Evolutionary conservation across 2,797 vertebrate genomes (phyloP), one percentile per base, ranked within the genome.

Genomic region (Leucoraja ocellata): DNA sequence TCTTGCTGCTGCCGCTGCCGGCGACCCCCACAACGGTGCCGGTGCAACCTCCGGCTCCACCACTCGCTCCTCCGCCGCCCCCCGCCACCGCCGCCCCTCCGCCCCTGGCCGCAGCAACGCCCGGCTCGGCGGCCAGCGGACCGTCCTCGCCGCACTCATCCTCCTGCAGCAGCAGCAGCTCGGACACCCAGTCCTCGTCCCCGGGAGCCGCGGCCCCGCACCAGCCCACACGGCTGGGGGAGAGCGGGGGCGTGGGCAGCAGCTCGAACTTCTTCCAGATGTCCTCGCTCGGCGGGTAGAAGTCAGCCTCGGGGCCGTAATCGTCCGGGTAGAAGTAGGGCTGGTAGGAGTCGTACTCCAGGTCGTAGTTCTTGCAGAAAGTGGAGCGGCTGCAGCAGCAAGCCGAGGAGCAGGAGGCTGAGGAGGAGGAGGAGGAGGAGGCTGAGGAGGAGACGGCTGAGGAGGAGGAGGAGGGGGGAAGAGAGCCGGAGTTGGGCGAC

Each of bases 191-290:
- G 96, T 98, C 98, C 96, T 98, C 96, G 94, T 97, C 97, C 93
- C 11, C 93, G 93, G 65, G 93, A 93, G 0, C 96, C 96, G 36
- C 95, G 94, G 93, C 95, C 97, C 92, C 97, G 97, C 21, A 95
- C 93, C 98, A 96, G 94, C 97, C 97, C 28, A 98, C 97, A 81
- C 98, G 97, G 95, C 98, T 99, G 39, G 98, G 98, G 83, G 98
- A 98, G 94, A 98, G 97, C 84, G 98, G 98, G 94, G 98, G 98
- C 94, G 99, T 98, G 95, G 98, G 98, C 95, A 99, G 95, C 95
- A 99, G 96, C 97, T 99, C 98, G 96, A 99, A 99, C 98, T 99
- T 99, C 97, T 99, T 99, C 99, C 99, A 99, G 97, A 99, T 99
- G 98, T 99, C 98, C 96, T 99, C 98, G 94, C 99, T 98, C 79